Evolutionary conservation across 2,113 vertebrate species (phyloP).

Genomic region (Micronycteris hirsuta): DNA sequence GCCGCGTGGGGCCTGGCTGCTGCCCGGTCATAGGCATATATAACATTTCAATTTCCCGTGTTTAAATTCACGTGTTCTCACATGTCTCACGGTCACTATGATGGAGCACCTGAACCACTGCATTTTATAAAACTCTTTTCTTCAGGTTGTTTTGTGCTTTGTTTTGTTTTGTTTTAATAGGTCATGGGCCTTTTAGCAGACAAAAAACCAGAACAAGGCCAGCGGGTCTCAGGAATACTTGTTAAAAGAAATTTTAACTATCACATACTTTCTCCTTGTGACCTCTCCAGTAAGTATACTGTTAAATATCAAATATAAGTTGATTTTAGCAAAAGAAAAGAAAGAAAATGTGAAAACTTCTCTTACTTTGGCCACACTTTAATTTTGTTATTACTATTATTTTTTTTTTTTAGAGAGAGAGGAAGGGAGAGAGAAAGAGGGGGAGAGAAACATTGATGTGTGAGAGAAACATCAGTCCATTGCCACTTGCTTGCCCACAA

Average conservation of each 20-base stretch:
- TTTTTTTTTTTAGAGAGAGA: too few species aligned
- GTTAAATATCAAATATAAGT: neutral
- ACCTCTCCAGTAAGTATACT: conserved; percentile 91
- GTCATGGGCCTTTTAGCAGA: conserved; percentile 97
- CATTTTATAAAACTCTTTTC: neutral
- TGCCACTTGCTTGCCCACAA: too few species aligned
- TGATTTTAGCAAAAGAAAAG: neutral
- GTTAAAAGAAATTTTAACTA: conserved; percentile 98
- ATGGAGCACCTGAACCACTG: neutral
- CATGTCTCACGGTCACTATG: neutral
- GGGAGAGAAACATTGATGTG: too few species aligned
- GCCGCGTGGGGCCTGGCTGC: neutral
- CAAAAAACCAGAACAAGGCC: conserved; percentile 92
- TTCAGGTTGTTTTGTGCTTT: neutral
- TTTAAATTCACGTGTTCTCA: neutral
- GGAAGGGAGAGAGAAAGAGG: too few species aligned
- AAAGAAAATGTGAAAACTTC: neutral
- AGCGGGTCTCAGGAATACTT: conserved; percentile 95
- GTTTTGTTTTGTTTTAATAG: conserved; percentile 71
- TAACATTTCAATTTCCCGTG: neutral
- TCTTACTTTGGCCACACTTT: neutral
- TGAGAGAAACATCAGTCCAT: too few species aligned
- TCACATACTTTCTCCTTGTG: conserved; percentile 95
- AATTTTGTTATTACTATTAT: too few species aligned
- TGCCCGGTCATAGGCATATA: accelerated